phyloP scores from a whole-genome alignment of 2,888 invertebrate genomes.

The Odontocerum albicorne region DNA sequence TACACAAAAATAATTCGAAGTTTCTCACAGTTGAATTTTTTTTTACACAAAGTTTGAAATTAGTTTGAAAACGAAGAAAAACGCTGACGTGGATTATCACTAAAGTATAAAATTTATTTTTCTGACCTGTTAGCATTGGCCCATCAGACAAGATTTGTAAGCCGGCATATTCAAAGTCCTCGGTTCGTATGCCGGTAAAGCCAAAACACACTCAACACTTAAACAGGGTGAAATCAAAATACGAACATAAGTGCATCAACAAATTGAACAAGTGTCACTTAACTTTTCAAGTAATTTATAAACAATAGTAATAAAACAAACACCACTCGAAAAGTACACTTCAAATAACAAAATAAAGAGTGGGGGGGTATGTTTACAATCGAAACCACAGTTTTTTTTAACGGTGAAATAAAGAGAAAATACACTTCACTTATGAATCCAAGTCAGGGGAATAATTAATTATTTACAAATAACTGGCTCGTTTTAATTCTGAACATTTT shows the following conservation, averaged over 20 bases:
- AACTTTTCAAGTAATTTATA: slow-evolving; percentile 8
- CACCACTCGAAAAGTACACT: slow-evolving; percentile 26
- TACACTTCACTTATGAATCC: slow-evolving; percentile 18
- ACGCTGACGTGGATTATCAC: no score
- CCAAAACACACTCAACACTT: slow-evolving; percentile 16
- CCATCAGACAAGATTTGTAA: slow-evolving; percentile 20
- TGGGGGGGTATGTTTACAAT: slow-evolving; percentile 23
- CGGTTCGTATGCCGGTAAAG: slow-evolving; percentile 24
- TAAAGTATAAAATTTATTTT: neutral
- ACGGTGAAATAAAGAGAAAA: neutral
- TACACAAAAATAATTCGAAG: no score
- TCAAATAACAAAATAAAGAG: slow-evolving; percentile 2
- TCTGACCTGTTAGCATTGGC: slow-evolving; percentile 36
- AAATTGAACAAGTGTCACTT: slow-evolving; percentile 15
- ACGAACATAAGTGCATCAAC: slow-evolving; percentile 2
- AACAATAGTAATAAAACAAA: slow-evolving; percentile 18
- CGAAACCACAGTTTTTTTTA: slow-evolving; percentile 12
- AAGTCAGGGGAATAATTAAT: neutral
- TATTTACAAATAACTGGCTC: neutral
- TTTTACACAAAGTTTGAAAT: no score
- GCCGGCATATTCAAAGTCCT: slow-evolving; percentile 20
- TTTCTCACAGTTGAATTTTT: no score
- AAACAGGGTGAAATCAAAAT: slow-evolving; percentile 12
- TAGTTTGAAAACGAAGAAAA: no score
- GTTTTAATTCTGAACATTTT: neutral